Base-by-base conservation (phyloP, 2,888 invertebrate genomes). In the Lathronympha strigana region DNA sequence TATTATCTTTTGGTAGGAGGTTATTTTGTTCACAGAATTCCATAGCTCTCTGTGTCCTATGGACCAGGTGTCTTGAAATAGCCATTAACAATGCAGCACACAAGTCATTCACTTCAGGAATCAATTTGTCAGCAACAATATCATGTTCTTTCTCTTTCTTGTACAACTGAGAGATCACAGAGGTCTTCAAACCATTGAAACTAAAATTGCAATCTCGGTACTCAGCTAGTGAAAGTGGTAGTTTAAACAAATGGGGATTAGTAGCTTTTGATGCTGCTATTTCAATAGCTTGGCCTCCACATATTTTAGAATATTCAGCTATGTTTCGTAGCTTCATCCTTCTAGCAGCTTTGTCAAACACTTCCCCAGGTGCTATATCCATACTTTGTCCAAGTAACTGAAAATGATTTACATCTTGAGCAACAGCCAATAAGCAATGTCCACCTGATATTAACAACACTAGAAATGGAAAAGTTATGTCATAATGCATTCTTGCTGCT, bases 361-460 rank as follows among this genome's bases (percentile, higher is more conserved):
- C 94, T 92, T 99, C 98, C 19, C 99, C 99, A 4, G 98, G 98
- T 36, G 98, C 96, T 88, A 95, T 95, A 83, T 98, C 98, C 5
- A 95, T 81, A 55, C 94, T 94, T 77, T 95, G 93, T 1, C 99
- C 99, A 13, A 99, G 93, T 60, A 98, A 86, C 67, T 94, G 86
- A 88, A 98, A 98, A 54, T 95, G 93, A 69, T 95, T 93, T 0
- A 97, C 93, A 79, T 93, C 94, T 82, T 95, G 89, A 1, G 95
- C 98, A 49, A 98, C 88, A 15, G 95, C 95, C 58, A 98, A 80
- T 67, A 98, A 92, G 82, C 97, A 97, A 83, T 99, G 98, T 0
- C 98, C 99, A 45, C 99, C 99, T 75, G 98, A 99, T 74, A 98
- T 95, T 38, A 99, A 89, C 23, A 99, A 91, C 23, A 96, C 96